These are phyloP conservation scores for Sebastolobus altivelis DNA, from an alignment of 2,797 vertebrate genomes.

Conservation along the genomic window DNA sequence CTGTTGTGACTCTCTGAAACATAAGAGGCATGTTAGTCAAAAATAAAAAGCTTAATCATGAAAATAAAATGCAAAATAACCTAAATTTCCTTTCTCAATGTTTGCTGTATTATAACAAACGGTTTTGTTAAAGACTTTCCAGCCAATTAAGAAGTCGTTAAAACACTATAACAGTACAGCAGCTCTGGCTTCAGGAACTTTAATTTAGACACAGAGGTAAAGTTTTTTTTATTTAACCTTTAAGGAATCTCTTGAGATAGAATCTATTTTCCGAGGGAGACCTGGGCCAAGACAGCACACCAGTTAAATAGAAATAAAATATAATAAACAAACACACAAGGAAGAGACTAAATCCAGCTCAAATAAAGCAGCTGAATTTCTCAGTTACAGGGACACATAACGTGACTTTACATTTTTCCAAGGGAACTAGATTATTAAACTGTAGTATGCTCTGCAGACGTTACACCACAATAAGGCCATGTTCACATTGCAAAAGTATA, in stretches of 20 bases:
- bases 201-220: neutral
- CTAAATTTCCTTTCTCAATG: neutral
- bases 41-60: neutral
- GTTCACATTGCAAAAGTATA: neutral
- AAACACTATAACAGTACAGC: neutral
- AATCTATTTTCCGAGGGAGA: too few relatives aligned
- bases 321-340: too few relatives aligned
- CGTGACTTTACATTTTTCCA: too few relatives aligned
- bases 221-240: too few relatives aligned
- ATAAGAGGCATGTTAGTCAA: conserved; percentile 10
- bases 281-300: too few relatives aligned
- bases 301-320: too few relatives aligned
- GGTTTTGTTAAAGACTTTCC: neutral
- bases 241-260: too few relatives aligned
- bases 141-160: neutral
- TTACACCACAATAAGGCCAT: neutral
- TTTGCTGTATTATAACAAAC: neutral
- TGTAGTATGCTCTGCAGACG: too few relatives aligned
- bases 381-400: too few relatives aligned
- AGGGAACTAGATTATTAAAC: too few relatives aligned
- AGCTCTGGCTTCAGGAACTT: neutral
- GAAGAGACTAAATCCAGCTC: too few relatives aligned
- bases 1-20: conserved; percentile 82
- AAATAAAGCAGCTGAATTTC: too few relatives aligned
- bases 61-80: neutral